Conservation (phyloP, 2,888 invertebrate genomes). For the Cabera pusaria region DNA sequence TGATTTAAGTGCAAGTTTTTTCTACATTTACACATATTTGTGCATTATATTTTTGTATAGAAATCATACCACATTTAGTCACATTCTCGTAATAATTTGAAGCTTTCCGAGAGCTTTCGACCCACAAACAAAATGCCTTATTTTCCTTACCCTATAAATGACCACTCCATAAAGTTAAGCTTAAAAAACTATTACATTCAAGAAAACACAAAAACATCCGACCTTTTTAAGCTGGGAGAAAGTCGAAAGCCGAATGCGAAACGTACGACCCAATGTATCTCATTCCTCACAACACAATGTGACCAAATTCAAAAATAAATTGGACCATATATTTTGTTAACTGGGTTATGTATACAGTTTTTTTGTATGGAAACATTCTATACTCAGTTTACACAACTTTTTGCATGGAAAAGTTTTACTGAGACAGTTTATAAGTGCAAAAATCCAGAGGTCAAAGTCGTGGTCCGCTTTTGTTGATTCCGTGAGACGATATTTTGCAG, state of each 20-base stretch:
- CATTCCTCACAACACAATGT: slow-evolving; percentile 31
- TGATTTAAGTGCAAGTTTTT: too few species aligned
- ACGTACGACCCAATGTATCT: slow-evolving; percentile 29
- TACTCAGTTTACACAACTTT: too few species aligned
- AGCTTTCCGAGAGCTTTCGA: too few species aligned
- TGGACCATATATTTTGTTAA: slow-evolving; percentile 26
- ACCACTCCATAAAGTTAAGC: too few species aligned
- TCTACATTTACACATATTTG: too few species aligned
- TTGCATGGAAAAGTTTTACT: slow-evolving; percentile 17
- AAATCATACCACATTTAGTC: too few species aligned
- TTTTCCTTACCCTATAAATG: too few species aligned
- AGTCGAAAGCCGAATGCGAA: slow-evolving; percentile 16
- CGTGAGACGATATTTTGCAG: slow-evolving; percentile 38
- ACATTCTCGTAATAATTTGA: too few species aligned
- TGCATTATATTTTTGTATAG: too few species aligned
- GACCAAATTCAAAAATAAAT: slow-evolving; percentile 26
- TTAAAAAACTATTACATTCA: too few species aligned
- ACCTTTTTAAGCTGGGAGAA: slow-evolving; percentile 33
- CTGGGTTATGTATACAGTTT: slow-evolving; percentile 20
- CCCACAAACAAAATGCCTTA: too few species aligned
- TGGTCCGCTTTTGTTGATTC: slow-evolving; percentile 19
- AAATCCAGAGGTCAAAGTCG: slow-evolving; percentile 15
- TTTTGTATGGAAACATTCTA: too few species aligned
- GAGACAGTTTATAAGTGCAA: slow-evolving; percentile 15
- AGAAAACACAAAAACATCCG: slow-evolving; percentile 25